phyloP scores from a whole-genome alignment of 2,888 invertebrate species.

The Hesperia comma region DNA sequence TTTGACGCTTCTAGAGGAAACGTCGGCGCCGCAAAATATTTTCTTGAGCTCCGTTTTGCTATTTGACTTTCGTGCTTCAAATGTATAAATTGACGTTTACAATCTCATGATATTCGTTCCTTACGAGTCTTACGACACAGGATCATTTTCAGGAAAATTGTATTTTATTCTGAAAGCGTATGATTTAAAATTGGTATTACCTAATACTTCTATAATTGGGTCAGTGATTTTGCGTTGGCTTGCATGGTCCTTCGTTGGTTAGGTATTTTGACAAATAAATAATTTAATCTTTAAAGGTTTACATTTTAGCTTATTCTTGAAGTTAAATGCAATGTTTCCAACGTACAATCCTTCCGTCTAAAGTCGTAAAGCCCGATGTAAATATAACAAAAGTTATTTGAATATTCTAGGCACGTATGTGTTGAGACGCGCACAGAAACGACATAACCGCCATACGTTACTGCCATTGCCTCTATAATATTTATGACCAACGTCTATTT shows the following conservation, averaged over 20 bases:
- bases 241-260: no score
- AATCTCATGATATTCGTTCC: neutral
- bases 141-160: neutral
- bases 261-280: no score
- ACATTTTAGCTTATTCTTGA: neutral
- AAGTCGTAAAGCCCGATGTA: conserved; percentile 8
- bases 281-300: no score
- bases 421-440: neutral
- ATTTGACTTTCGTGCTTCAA: conserved; percentile 30
- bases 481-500: neutral
- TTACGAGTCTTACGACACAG: neutral
- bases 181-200: no score
- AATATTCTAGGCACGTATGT: conserved; percentile 7
- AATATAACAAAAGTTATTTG: conserved; percentile 12
- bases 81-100: conserved; percentile 31
- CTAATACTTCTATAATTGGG: no score
- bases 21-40: conserved; percentile 32
- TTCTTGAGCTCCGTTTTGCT: conserved; percentile 31
- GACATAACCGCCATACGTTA: neutral
- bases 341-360: neutral
- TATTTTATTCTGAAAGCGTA: neutral
- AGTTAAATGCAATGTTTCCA: neutral
- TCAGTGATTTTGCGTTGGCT: no score
- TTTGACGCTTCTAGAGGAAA: conserved; percentile 34
- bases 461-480: neutral